These are phyloP conservation scores for Myotis planiceps DNA, from an alignment of 2,797 vertebrate species.

Conservation along the genomic window DNA sequence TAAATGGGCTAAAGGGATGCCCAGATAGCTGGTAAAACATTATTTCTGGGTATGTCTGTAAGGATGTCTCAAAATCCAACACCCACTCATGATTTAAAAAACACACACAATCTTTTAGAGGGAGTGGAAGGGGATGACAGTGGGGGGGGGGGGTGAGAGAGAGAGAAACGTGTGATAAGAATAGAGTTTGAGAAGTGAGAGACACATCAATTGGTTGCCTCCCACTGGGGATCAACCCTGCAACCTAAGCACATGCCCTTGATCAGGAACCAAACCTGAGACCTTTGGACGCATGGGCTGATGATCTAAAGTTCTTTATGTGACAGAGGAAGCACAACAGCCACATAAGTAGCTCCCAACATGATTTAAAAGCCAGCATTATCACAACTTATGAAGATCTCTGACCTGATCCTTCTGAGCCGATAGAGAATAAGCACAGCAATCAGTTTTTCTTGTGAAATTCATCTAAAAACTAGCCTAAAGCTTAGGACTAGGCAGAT, in stretches of 20 bases:
- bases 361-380: not conserved
- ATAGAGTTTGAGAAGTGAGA: no score
- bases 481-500: not conserved
- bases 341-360: not conserved
- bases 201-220: no score
- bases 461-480: slow-evolving; percentile 9
- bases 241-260: no score
- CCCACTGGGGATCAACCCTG: no score
- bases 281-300: no score
- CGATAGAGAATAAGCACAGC: not conserved
- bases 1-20: not conserved
- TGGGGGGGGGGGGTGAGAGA: no score
- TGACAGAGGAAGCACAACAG: not conserved
- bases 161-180: no score
- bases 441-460: not conserved
- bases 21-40: not conserved
- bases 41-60: not conserved
- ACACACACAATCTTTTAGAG: not conserved
- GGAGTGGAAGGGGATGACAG: no score
- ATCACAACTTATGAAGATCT: not conserved
- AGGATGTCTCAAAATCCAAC: not conserved
- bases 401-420: not conserved
- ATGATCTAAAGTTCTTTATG: not conserved
- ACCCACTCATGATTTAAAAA: not conserved
- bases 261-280: no score